Evolutionary conservation across 2,113 vertebrate genomes (phyloP).

Genomic region (Muscicapa adusta): DNA sequence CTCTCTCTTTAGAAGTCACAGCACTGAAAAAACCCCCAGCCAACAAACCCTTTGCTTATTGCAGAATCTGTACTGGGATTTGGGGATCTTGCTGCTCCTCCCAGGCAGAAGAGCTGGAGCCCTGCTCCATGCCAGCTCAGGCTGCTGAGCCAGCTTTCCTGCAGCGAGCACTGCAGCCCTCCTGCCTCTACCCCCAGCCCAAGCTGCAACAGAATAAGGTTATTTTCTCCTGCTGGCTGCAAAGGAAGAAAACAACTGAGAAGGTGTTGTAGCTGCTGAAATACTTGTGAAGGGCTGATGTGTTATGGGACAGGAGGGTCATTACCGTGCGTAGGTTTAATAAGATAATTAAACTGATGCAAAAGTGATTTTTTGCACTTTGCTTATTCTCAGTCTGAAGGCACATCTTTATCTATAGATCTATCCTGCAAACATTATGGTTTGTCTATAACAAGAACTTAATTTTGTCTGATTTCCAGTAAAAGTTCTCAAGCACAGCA

Average conservation of each 20-base stretch:
- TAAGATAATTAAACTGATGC: not conserved
- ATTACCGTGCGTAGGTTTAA: not conserved
- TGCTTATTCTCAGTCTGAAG: not conserved
- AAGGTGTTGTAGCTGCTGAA: not conserved
- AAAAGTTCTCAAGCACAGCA: not conserved
- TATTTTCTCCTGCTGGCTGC: not conserved
- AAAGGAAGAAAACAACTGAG: not conserved
- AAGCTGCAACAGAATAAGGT: not conserved
- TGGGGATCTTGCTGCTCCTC: not conserved
- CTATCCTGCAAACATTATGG: not conserved
- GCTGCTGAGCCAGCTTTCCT: conserved; percentile 31
- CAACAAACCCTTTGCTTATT: not conserved
- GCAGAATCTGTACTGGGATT: not conserved
- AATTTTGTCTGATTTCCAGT: not conserved
- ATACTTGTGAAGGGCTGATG: not conserved
- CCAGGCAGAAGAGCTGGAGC: not conserved
- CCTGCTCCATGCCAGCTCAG: not conserved
- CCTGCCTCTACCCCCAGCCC: not conserved
- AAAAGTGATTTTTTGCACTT: not conserved
- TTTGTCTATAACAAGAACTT: not conserved
- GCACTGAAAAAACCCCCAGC: not conserved
- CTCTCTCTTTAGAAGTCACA: not conserved
- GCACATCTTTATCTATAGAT: not conserved
- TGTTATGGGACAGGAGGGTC: not conserved
- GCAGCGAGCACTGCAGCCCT: not conserved